Conservation (phyloP, 2,113 vertebrate species). For the Myrmecobius fasciatus region DNA sequence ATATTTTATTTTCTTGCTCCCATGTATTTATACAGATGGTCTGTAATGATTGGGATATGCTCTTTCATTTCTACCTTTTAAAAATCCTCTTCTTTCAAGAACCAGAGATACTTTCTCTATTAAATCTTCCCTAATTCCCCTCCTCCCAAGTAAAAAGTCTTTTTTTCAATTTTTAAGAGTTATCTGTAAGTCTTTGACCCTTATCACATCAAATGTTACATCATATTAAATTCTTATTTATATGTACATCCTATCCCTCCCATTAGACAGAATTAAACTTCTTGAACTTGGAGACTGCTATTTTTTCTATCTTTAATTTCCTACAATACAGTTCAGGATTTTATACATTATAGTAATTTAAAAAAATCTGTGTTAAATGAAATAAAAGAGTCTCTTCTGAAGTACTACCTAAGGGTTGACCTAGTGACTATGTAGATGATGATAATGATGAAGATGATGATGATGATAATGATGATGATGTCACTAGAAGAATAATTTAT, state of each 20-base stretch:
- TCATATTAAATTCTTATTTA: not conserved
- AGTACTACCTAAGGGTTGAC: not conserved
- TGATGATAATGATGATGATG: too few species aligned
- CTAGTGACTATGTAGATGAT: not conserved
- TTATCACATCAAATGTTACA: not conserved
- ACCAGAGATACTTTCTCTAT: not conserved
- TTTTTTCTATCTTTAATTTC: not conserved
- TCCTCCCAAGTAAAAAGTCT: not conserved
- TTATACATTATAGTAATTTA: not conserved
- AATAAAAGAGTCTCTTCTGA: not conserved
- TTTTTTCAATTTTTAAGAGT: not conserved
- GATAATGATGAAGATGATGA: too few species aligned
- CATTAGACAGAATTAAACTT: not conserved
- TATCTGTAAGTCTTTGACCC: not conserved
- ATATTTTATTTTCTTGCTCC: not conserved
- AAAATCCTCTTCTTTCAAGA: not conserved
- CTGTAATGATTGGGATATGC: not conserved
- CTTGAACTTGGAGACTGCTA: not conserved
- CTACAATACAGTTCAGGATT: not conserved
- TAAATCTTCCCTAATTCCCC: not conserved
- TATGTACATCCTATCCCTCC: not conserved
- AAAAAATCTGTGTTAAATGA: not conserved
- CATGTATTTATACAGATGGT: not conserved
- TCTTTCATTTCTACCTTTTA: not conserved
- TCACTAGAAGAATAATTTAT: not conserved